A percentile compares a stretch with the other conserved stretches of the same genome.
phyloP scores from a whole-genome alignment of 2,797 vertebrate genomes.

The Megalops cyprinoides region DNA sequence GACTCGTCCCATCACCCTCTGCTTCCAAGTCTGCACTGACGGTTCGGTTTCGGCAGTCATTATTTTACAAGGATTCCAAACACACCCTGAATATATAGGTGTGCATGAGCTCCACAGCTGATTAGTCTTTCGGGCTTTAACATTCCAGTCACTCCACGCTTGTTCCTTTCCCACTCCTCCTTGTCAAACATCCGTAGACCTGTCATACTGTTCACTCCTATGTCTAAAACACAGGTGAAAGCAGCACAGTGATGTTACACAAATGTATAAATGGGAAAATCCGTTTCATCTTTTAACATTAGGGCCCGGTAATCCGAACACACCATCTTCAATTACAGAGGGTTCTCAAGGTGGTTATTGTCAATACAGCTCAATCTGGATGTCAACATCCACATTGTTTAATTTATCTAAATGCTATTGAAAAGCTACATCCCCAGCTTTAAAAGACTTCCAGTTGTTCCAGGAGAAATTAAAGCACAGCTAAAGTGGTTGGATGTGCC shows the following conservation, averaged over 20 bases:
- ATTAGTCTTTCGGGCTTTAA: background rate
- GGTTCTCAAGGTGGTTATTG: too few relatives aligned
- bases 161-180: constrained; percentile 19
- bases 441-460: too few relatives aligned
- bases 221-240: constrained; percentile 10
- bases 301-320: too few relatives aligned
- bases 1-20: background rate
- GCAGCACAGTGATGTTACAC: background rate
- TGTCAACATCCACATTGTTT: too few relatives aligned
- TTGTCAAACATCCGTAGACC: constrained; percentile 55
- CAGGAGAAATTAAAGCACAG: too few relatives aligned
- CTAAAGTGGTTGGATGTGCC: too few relatives aligned
- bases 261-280: background rate
- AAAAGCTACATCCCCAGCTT: too few relatives aligned
- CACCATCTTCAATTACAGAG: too few relatives aligned
- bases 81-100: background rate
- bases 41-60: background rate
- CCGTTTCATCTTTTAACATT: too few relatives aligned
- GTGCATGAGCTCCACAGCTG: background rate
- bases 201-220: constrained; percentile 36
- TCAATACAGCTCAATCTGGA: too few relatives aligned
- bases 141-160: background rate
- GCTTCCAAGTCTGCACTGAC: background rate
- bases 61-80: background rate
- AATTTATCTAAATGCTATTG: too few relatives aligned